Evolutionary conservation across 2,797 vertebrate genomes (phyloP), one percentile per base, ranked within the genome.

Genomic region (Menidia menidia): DNA sequence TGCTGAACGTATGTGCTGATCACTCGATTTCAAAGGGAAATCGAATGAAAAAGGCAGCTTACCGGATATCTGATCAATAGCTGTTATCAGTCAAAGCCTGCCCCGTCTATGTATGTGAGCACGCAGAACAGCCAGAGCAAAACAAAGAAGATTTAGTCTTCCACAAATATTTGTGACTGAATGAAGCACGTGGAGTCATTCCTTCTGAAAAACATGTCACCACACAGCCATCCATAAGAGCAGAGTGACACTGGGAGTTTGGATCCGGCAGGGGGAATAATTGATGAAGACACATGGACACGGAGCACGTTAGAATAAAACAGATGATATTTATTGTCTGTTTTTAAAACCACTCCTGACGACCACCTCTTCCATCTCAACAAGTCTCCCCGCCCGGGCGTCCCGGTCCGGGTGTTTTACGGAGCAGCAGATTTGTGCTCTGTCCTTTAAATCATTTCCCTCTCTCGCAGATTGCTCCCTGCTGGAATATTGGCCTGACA

Each of bases 371-470:
- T 77, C 76, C 62, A 54, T 70, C 60, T 74, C 68, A 44, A 64
- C 74, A 51, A 70, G 74, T 73, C 78, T 78, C 80, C 66, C 52
- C 70, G 80, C 66, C 52, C 70, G 80, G 66, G 31, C 75, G 58
- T 64, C 45, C 69, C 19, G 44, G 8, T 58, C 68, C 56, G 16
- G 0, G 13, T 68, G 73, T 78, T 80, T 78, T 68, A 81, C 73
- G 3, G 67, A 72, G 78, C 71, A 60, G 85, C 84, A 90, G 90
- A 92, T 92, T 90, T 92, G 87, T 90, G 83, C 71, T 64, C 88
- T 67, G 82, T 78, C 82, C 71, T 87, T 75, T 93, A 92, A 92
- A 92, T 92, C 88, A 92, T 90, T 89, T 87, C 78, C 88, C 91
- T 92, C 85, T 93, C 86, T 91, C 73, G 64, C 77, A 89, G 89